phyloP scores from a whole-genome alignment of 1,140 invertebrate genomes.

The Cyclina sinensis region DNA sequence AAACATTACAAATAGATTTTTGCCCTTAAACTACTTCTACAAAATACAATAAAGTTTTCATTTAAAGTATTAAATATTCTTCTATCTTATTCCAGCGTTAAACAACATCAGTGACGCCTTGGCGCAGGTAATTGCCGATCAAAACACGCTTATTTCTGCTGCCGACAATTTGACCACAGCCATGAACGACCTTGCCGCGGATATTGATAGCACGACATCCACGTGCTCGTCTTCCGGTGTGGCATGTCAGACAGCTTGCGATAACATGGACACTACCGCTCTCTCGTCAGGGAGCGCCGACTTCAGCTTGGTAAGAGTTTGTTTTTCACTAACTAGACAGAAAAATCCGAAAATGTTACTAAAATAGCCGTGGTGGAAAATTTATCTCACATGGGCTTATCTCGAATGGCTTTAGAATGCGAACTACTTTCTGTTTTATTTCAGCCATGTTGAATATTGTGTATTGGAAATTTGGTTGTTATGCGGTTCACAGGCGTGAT shows the following conservation, averaged over 20 bases:
- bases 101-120: slow-evolving; percentile 67
- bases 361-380: too few relatives aligned
- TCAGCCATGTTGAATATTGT: too few relatives aligned
- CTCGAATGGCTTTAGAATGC: too few relatives aligned
- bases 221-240: slow-evolving; percentile 70
- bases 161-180: slow-evolving; percentile 61
- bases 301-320: slow-evolving; percentile 57
- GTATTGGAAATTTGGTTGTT: too few relatives aligned
- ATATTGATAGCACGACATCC: slow-evolving; percentile 69
- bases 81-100: slow-evolving; percentile 65
- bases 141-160: slow-evolving; percentile 62
- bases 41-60: too few relatives aligned
- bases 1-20: too few relatives aligned
- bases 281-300: slow-evolving; percentile 40
- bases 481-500: too few relatives aligned
- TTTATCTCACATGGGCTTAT: too few relatives aligned
- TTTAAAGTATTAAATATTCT: too few relatives aligned
- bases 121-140: slow-evolving; percentile 66
- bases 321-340: neutral
- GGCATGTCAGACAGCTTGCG: slow-evolving; percentile 67
- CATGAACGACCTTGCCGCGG: slow-evolving; percentile 59
- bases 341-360: too few relatives aligned
- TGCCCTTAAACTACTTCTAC: too few relatives aligned
- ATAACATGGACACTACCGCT: slow-evolving; percentile 64
- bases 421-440: neutral